A percentile compares a stretch with the other conserved stretches of the same genome.
Evolutionary conservation across 2,797 vertebrate species (phyloP).

Genomic region (Orientallactaga sibirica): DNA sequence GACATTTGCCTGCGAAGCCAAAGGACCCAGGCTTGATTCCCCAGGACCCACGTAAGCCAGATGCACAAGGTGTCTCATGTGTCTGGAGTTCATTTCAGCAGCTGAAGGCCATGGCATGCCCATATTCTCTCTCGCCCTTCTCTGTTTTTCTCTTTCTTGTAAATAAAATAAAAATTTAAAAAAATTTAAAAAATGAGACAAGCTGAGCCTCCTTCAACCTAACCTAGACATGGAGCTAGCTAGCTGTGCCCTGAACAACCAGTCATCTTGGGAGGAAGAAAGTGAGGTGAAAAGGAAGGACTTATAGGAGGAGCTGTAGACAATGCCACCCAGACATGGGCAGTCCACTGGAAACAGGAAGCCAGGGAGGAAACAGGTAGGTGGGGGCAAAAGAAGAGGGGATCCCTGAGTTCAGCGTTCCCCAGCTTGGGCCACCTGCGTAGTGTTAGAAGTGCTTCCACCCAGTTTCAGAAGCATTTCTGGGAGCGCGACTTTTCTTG

Average conservation of each 20-base stretch:
- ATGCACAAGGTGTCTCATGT: too few relatives aligned
- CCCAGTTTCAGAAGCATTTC: too few relatives aligned
- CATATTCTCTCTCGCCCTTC: too few relatives aligned
- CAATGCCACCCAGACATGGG: constrained; percentile 40
- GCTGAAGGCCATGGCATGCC: too few relatives aligned
- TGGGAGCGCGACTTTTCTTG: too few relatives aligned
- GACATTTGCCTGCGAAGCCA: too few relatives aligned
- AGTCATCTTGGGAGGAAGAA: constrained; percentile 28
- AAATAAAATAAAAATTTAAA: too few relatives aligned
- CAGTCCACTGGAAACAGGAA: constrained; percentile 64
- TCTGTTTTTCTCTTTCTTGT: too few relatives aligned
- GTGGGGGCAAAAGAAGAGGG: constrained; percentile 39
- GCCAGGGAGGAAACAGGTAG: constrained; percentile 74
- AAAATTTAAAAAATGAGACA: neutral
- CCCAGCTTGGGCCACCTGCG: neutral
- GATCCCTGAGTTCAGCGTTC: constrained; percentile 63
- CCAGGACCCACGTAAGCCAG: too few relatives aligned
- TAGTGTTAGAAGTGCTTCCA: too few relatives aligned
- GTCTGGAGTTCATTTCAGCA: too few relatives aligned
- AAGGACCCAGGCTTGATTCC: too few relatives aligned
- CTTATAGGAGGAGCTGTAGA: constrained; percentile 30
- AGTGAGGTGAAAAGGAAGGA: neutral
- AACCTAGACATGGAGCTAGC: neutral
- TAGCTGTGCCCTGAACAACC: neutral
- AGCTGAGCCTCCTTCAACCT: constrained; percentile 38